phyloP scores from a whole-genome alignment of 2,888 invertebrate species.

The Hermaeophaga mercurialis region DNA sequence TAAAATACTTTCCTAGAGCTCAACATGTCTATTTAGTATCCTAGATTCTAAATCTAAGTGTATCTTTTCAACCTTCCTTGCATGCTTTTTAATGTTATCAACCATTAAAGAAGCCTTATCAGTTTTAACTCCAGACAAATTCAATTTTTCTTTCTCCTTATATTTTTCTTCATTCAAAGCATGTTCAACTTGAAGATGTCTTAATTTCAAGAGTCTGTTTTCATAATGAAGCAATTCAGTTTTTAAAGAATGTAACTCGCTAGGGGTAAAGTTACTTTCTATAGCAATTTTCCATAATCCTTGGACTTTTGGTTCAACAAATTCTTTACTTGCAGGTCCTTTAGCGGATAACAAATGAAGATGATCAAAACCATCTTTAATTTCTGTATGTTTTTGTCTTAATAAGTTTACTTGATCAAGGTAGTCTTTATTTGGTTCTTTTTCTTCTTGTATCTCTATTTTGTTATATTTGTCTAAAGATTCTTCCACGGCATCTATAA shows the following conservation, averaged over 20 bases:
- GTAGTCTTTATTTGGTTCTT: slow-evolving; percentile 66
- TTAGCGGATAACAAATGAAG: slow-evolving; percentile 74
- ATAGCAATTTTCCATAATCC: slow-evolving; percentile 85
- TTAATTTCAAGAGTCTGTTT: slow-evolving; percentile 79
- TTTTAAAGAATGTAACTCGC: slow-evolving; percentile 84
- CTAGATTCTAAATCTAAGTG: slow-evolving; percentile 78
- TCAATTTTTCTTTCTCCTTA: slow-evolving; percentile 61
- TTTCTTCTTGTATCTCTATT: slow-evolving; percentile 65
- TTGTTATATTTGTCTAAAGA: slow-evolving; percentile 75
- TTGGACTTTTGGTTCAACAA: slow-evolving; percentile 89
- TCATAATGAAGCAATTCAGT: slow-evolving; percentile 88
- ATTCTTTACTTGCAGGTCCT: slow-evolving; percentile 83
- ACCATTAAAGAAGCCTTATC: slow-evolving; percentile 62
- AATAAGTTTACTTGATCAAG: slow-evolving; percentile 71
- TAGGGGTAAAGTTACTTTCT: slow-evolving; percentile 77
- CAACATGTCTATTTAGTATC: slow-evolving; percentile 76
- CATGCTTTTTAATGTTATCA: slow-evolving; percentile 81
- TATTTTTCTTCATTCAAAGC: slow-evolving; percentile 72
- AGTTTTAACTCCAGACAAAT: slow-evolving; percentile 33
- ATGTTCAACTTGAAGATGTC: slow-evolving; percentile 82
- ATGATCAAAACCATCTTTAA: slow-evolving; percentile 80
- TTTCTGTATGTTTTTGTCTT: slow-evolving; percentile 73
- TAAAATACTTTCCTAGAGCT: slow-evolving; percentile 63
- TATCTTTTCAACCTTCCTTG: slow-evolving; percentile 83
- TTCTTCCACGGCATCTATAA: slow-evolving; percentile 72